phyloP scores from a whole-genome alignment of 2,113 vertebrate species.

The Tachysurus vachellii region DNA sequence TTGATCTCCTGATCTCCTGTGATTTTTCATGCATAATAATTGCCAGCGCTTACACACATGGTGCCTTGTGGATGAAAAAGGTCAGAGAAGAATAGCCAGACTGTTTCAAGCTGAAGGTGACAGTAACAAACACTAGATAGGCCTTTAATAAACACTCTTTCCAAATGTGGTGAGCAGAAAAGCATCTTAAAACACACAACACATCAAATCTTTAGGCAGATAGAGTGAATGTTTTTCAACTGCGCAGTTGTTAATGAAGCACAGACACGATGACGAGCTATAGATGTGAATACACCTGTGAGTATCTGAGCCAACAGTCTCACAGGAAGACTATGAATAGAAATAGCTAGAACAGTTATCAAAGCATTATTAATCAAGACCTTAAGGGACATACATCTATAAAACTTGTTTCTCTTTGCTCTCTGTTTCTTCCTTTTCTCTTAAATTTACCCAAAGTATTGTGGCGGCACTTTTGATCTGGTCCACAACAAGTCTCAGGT shows the following conservation, averaged over 20 bases:
- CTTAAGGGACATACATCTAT: neutral
- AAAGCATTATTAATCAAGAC: neutral
- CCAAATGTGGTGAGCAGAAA: neutral
- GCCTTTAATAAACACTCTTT: neutral
- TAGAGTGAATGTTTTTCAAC: neutral
- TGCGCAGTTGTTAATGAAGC: neutral
- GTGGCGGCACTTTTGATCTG: too few relatives aligned
- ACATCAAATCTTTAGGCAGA: neutral
- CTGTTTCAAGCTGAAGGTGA: neutral
- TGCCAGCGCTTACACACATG: neutral
- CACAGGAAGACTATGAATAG: constrained; percentile 1
- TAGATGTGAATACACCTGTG: neutral
- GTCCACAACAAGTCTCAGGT: neutral
- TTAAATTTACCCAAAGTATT: neutral
- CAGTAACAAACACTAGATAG: too few relatives aligned
- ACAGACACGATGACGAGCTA: neutral
- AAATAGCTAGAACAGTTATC: neutral
- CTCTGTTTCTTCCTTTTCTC: neutral
- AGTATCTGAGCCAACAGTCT: neutral
- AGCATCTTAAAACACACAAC: neutral
- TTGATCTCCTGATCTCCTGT: neutral
- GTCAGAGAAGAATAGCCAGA: neutral
- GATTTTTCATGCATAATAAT: neutral
- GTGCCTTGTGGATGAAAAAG: neutral
- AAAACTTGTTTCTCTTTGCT: neutral